phyloP scores from a whole-genome alignment of 1,140 invertebrate species.

The Zaprionus inermis region DNA sequence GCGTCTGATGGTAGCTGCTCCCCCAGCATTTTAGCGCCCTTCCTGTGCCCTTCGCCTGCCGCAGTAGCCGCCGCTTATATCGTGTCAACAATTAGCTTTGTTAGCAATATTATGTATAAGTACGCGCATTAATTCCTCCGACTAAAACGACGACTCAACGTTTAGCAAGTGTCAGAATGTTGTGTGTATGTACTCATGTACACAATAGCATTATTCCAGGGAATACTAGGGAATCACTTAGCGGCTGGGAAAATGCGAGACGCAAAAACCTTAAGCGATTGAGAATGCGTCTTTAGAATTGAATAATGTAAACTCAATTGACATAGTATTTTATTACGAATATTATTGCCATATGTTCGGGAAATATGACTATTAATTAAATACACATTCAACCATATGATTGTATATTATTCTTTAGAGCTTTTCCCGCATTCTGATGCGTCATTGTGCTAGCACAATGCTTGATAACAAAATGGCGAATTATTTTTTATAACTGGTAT shows the following conservation, averaged over 20 bases:
- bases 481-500: neutral
- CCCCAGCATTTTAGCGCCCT: neutral
- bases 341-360: conserved; percentile 20
- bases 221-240: conserved; percentile 20
- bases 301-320: conserved; percentile 40
- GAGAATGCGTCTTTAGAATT: neutral
- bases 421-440: conserved; percentile 16
- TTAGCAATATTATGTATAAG: conserved; percentile 58
- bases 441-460: conserved; percentile 29
- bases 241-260: conserved; percentile 5
- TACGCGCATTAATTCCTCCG: conserved; percentile 48
- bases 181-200: neutral
- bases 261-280: conserved; percentile 2
- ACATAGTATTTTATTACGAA: conserved; percentile 5
- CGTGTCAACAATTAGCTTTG: conserved; percentile 70
- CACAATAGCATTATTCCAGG: neutral
- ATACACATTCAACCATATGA: neutral
- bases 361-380: conserved; percentile 16
- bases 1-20: neutral
- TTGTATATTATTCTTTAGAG: conserved; percentile 28
- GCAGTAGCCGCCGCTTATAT: conserved; percentile 47
- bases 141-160: conserved; percentile 19
- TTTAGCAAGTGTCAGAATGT: conserved; percentile 32
- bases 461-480: conserved; percentile 18
- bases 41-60: neutral